Conservation (phyloP, 2,113 vertebrate species). For the Calidris pygmaea region DNA sequence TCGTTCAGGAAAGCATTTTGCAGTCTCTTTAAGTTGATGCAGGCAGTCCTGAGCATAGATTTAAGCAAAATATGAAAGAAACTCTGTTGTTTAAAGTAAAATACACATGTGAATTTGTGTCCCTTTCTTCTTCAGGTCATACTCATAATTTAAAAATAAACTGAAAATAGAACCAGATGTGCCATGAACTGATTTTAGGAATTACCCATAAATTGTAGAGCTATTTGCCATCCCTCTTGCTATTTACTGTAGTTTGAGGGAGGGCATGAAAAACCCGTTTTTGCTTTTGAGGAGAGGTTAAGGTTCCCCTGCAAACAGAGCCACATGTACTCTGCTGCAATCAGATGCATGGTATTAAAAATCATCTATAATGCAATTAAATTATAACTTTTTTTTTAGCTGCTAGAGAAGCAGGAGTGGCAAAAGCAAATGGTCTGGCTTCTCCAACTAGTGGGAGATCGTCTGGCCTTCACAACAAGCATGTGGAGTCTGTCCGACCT, state of each 20-base stretch:
- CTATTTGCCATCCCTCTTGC: neutral
- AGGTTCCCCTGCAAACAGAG: neutral
- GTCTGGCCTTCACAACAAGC: slow-evolving; percentile 58
- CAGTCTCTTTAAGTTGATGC: neutral
- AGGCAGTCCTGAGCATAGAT: neutral
- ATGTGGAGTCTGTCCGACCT: slow-evolving; percentile 66
- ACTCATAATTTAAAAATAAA: neutral
- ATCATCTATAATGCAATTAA: neutral
- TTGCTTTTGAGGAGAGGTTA: neutral
- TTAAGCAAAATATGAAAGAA: neutral
- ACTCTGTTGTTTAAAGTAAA: neutral
- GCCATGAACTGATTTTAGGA: neutral
- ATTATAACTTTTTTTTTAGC: neutral
- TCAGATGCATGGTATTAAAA: neutral
- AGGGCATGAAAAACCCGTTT: neutral
- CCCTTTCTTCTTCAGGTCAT: neutral
- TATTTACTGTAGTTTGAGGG: neutral
- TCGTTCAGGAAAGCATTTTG: neutral
- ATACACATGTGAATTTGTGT: neutral
- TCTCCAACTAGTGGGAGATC: slow-evolving; percentile 51
- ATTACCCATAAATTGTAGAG: neutral
- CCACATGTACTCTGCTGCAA: neutral
- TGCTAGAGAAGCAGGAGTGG: slow-evolving; percentile 64
- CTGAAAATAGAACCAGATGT: slow-evolving; percentile 5
- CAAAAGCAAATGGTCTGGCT: slow-evolving; percentile 62